Conservation (phyloP, 2,113 vertebrate genomes). For the Suncus etruscus region DNA sequence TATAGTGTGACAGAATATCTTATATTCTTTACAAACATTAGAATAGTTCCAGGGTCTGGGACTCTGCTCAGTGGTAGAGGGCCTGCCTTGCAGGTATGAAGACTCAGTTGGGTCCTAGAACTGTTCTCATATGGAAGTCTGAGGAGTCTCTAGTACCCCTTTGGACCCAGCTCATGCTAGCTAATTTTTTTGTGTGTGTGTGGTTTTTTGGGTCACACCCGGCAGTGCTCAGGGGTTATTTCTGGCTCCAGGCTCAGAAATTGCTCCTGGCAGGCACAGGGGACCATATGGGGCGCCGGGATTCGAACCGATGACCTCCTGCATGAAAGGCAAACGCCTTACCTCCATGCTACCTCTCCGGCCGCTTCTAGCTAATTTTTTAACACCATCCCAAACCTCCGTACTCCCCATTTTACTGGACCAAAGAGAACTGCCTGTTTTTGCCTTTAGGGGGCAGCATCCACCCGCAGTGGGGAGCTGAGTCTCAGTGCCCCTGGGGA, state of each 20-base stretch:
- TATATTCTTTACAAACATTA: constrained; percentile 21
- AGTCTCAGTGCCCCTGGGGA: background rate
- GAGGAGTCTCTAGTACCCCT: background rate
- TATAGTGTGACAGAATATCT: constrained; percentile 18
- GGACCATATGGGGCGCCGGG: too few relatives aligned
- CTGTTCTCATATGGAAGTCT: background rate
- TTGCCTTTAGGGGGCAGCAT: constrained; percentile 78
- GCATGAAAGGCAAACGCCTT: too few relatives aligned
- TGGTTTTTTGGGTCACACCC: too few relatives aligned
- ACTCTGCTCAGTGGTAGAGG: too few relatives aligned
- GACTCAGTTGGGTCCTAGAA: too few relatives aligned
- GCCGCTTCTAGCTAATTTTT: background rate
- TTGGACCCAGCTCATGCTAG: background rate
- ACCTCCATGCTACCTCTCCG: too few relatives aligned
- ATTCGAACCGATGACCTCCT: too few relatives aligned
- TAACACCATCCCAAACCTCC: background rate
- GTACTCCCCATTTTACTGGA: constrained; percentile 1
- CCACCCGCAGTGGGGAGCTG: constrained; percentile 19
- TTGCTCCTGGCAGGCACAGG: too few relatives aligned
- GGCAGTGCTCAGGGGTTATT: too few relatives aligned
- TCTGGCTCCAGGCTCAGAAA: too few relatives aligned
- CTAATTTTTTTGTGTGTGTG: too few relatives aligned
- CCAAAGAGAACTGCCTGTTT: constrained; percentile 37
- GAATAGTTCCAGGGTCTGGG: background rate
- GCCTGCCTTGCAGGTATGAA: too few relatives aligned